These are phyloP conservation scores for Cynodonichthys magdalenae DNA, from an alignment of 2,797 vertebrate species.

Conservation along the genomic window DNA sequence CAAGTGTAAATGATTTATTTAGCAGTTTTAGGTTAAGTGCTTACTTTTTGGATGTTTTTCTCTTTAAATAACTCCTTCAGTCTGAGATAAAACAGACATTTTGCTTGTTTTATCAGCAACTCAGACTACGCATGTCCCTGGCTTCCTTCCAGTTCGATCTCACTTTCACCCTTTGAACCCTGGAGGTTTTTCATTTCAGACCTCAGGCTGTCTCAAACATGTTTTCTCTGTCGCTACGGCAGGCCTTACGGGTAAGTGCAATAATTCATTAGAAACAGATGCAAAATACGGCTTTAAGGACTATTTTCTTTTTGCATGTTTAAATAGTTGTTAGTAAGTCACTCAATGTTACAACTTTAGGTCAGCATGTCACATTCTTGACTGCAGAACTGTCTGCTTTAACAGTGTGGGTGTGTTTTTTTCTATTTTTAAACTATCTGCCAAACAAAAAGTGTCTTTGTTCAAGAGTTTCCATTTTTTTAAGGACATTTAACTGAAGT, in stretches of 20 bases:
- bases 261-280: background rate
- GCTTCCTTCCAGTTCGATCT: conserved; percentile 26
- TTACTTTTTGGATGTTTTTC: conserved; percentile 15
- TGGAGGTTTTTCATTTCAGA: conserved; percentile 35
- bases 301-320: background rate
- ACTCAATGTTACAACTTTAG: conserved; percentile 21
- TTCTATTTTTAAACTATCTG: conserved; percentile 11
- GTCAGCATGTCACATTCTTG: conserved; percentile 24
- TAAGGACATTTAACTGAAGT: conserved; percentile 22
- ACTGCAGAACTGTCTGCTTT: background rate
- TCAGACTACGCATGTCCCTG: conserved; percentile 40
- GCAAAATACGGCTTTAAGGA: background rate
- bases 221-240: conserved; percentile 46
- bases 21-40: conserved; percentile 7
- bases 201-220: conserved; percentile 45
- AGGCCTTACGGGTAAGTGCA: conserved; percentile 56
- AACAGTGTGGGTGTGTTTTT: background rate
- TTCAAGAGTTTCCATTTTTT: conserved; percentile 17
- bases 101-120: conserved; percentile 34
- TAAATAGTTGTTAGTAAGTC: conserved; percentile 15
- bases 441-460: background rate
- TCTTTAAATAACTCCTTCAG: conserved; percentile 17
- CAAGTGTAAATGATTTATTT: conserved; percentile 19
- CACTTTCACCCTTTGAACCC: conserved; percentile 51
- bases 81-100: no score